phyloP scores from a whole-genome alignment of 2,888 invertebrate genomes.

The Fragum whitleyi region DNA sequence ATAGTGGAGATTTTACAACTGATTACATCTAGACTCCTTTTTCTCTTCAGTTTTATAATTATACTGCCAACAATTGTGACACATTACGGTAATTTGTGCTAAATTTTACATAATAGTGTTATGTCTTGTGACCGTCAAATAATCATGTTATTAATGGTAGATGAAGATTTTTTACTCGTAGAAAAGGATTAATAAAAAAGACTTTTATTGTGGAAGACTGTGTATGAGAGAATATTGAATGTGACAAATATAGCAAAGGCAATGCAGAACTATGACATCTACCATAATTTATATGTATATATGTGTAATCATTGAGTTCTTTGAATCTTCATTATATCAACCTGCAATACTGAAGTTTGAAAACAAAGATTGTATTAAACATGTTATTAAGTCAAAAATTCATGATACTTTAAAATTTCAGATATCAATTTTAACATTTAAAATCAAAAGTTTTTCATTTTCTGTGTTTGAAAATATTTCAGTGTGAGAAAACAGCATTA shows the following conservation, averaged over 20 bases:
- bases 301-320: not conserved
- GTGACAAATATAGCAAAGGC: not conserved
- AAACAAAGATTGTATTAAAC: no score
- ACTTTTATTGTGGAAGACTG: not conserved
- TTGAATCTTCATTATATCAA: no score
- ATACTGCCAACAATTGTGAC: conserved; percentile 18
- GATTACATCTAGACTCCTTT: not conserved
- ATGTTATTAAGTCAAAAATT: no score
- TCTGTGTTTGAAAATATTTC: no score
- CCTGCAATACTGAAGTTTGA: no score
- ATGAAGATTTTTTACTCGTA: not conserved
- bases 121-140: no score
- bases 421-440: no score
- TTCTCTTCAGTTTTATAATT: not conserved
- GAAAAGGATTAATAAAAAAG: not conserved
- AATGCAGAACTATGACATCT: not conserved
- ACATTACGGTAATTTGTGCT: conserved; percentile 9
- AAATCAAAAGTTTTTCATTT: no score
- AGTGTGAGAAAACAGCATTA: no score
- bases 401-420: no score
- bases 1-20: conserved; percentile 9
- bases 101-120: not conserved
- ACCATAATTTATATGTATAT: no score
- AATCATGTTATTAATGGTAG: no score
- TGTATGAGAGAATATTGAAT: not conserved